These are phyloP conservation scores for Coracopsis vasa DNA, from an alignment of 2,113 vertebrate species.

Conservation along the genomic window DNA sequence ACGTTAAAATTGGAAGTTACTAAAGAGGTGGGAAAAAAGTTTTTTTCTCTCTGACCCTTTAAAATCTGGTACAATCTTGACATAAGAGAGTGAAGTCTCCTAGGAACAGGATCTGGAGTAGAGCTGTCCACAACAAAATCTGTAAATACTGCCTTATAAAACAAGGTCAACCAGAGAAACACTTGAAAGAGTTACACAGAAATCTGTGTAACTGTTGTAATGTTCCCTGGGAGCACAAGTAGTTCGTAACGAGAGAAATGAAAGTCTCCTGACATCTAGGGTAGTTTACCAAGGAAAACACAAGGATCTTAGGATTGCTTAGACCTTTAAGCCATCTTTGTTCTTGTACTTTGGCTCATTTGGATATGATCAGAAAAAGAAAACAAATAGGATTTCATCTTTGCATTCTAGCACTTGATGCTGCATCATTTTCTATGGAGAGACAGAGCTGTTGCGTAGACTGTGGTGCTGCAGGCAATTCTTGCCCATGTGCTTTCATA, in stretches of 20 bases:
- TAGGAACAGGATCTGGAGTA: neutral
- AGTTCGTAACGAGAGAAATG: neutral
- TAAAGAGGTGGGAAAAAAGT: neutral
- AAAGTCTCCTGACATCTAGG: neutral
- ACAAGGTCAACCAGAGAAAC: neutral
- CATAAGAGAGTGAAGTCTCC: neutral
- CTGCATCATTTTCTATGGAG: neutral
- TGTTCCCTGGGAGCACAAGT: neutral
- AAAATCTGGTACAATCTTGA: conserved; percentile 19
- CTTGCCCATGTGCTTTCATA: neutral
- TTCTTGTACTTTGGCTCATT: neutral
- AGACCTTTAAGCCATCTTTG: neutral
- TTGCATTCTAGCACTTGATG: neutral
- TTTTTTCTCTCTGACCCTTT: conserved; percentile 24
- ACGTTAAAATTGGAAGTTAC: neutral
- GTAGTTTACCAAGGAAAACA: neutral
- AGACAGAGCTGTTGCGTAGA: neutral
- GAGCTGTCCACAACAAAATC: conserved; percentile 56
- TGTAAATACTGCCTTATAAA: neutral
- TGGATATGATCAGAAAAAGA: neutral
- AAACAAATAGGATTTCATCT: neutral
- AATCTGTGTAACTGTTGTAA: neutral
- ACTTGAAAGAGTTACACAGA: conserved; percentile 19
- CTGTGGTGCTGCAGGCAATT: neutral
- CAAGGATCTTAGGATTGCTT: neutral